Evolutionary conservation across 2,888 invertebrate genomes (phyloP).

Genomic region (Andrena bicolor): DNA sequence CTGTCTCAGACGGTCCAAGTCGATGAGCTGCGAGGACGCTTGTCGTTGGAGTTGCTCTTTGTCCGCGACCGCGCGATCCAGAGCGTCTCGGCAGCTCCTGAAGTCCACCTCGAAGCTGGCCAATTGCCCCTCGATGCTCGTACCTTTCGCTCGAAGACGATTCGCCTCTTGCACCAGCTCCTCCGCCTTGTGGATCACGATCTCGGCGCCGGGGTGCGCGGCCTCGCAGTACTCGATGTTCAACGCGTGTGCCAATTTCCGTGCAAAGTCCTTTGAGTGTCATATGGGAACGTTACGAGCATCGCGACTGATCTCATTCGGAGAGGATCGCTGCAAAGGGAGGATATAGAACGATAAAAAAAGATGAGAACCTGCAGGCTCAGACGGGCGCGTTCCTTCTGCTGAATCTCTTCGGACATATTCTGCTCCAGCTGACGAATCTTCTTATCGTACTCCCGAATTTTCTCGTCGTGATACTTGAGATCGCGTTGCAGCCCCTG

Average conservation of each 20-base stretch:
- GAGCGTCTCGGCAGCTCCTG: slow-evolving; percentile 88
- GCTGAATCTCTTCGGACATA: slow-evolving; percentile 90
- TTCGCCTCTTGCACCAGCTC: slow-evolving; percentile 92
- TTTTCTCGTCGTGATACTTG: slow-evolving; percentile 90
- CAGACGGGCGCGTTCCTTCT: slow-evolving; percentile 89
- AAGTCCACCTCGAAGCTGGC: slow-evolving; percentile 88
- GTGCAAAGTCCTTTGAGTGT: slow-evolving; percentile 89
- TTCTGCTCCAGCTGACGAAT: slow-evolving; percentile 90
- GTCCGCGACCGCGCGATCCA: slow-evolving; percentile 89
- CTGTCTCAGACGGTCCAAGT: slow-evolving; percentile 90
- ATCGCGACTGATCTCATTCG: no score
- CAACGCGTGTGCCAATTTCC: slow-evolving; percentile 90
- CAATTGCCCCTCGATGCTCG: slow-evolving; percentile 85
- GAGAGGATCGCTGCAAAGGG: not conserved
- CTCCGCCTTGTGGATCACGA: slow-evolving; percentile 91
- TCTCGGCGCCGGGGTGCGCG: slow-evolving; percentile 88
- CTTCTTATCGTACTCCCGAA: slow-evolving; percentile 91
- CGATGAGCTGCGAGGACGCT: slow-evolving; percentile 89
- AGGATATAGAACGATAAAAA: not conserved
- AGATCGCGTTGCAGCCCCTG: slow-evolving; percentile 92
- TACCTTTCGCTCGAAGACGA: slow-evolving; percentile 87
- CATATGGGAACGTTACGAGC: not conserved
- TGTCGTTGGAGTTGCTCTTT: slow-evolving; percentile 92
- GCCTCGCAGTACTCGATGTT: slow-evolving; percentile 90
- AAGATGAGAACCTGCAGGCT: slow-evolving; percentile 75